Base-by-base conservation (phyloP, 2,888 invertebrate species). In the Pyrochroa serraticornis region DNA sequence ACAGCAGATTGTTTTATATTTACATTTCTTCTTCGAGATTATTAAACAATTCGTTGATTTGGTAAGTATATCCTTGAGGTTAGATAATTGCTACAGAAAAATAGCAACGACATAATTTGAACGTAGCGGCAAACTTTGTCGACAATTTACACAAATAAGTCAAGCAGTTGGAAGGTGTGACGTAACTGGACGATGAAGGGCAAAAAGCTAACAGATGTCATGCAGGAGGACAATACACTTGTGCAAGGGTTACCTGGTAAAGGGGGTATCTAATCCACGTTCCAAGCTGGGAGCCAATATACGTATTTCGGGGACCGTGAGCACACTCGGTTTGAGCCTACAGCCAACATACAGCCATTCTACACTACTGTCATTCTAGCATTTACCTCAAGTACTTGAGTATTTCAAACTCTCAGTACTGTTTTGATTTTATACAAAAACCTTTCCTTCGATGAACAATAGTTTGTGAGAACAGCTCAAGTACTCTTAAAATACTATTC, bases 221-320 rank as follows among this genome's bases (percentile, higher is more conserved):
- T 63, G 63, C 62, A 63, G 33, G 41, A 62, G 59, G 57, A 34
- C 37, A 58, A 43, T 53, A 66, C 65, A 64, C 58, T 37, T 22
- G 63, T 71, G 71, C 62, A 33, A 44, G 42, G 49, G 57, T 71
- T 75, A 75, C 75, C 75, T 75, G 64, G 65, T 64, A 38, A 59
- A 67, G 57, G 72, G 81, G 73, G 72, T 82, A 81, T 91, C 90
- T 81, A 90, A 84, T 73, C 90, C 90, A 74, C 88, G 85, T 82
- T 91, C 91, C 84, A 90, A 82, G 80, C 91, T 91, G 72, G 91
- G 89, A 77, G 90, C 90, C 84, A 91, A 82, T 75, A 92, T 89
- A 75, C 91, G 88, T 77, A 92, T 91, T 84, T 90, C 90, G 67
- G 91, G 91, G 70, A 90, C 85, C 81, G 87, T 85, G 85, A 89